phyloP scores from a whole-genome alignment of 2,888 invertebrate genomes.

The Isotomurus palustris region DNA sequence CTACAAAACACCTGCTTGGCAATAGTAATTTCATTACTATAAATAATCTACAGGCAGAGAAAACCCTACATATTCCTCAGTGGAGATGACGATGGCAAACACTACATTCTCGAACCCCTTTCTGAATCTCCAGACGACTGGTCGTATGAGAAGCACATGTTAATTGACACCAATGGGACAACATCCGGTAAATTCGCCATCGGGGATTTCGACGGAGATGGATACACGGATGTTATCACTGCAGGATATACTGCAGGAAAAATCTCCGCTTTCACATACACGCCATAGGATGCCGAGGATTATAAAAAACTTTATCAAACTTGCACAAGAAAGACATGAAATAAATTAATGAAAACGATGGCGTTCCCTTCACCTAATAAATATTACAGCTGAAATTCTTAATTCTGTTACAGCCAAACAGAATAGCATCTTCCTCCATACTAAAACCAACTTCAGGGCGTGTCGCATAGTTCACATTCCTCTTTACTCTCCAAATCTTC shows the following conservation, averaged over 20 bases:
- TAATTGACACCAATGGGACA: slow-evolving; percentile 45
- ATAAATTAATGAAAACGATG: no score
- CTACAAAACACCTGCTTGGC: no score
- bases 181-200: slow-evolving; percentile 45
- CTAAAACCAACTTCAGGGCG: no score
- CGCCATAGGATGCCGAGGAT: slow-evolving; percentile 26
- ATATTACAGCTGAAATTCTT: no score
- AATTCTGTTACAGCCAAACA: no score
- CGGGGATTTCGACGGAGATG: slow-evolving; percentile 47
- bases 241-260: slow-evolving; percentile 41
- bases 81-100: slow-evolving; percentile 48
- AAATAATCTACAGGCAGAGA: slow-evolving; percentile 29
- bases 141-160: slow-evolving; percentile 44
- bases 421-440: no score
- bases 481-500: no score
- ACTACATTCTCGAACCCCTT: slow-evolving; percentile 46
- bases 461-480: no score
- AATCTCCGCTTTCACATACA: slow-evolving; percentile 47
- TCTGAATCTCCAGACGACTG: slow-evolving; percentile 45
- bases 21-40: no score
- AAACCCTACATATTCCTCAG: slow-evolving; percentile 47
- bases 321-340: no score
- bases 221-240: slow-evolving; percentile 46
- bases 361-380: no score
- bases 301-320: no score